Evolutionary conservation across 2,113 vertebrate species (phyloP).

Genomic region (Mesitornis unicolor): DNA sequence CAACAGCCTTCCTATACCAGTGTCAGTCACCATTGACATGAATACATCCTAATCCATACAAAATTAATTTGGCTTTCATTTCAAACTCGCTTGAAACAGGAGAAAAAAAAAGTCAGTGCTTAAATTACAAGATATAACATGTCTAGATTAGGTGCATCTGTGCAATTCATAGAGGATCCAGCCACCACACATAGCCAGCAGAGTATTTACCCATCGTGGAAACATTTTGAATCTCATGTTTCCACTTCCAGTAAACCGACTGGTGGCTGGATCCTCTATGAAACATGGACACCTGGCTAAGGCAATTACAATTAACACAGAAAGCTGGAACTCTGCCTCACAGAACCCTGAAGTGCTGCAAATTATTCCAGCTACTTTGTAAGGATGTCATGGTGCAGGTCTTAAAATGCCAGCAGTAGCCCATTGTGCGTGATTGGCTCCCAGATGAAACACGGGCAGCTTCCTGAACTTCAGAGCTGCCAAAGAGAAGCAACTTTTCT

Average conservation of each 20-base stretch:
- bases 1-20: background rate
- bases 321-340: background rate
- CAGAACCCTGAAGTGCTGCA: background rate
- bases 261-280: no score
- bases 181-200: accelerated
- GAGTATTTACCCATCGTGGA: background rate
- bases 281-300: background rate
- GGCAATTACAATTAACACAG: background rate
- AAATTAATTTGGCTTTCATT: background rate
- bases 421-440: background rate
- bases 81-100: background rate
- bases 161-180: background rate
- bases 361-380: background rate
- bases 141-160: background rate
- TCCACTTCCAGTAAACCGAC: background rate
- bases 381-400: background rate
- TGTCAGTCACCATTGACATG: background rate
- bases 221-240: background rate
- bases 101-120: background rate
- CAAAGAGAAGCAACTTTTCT: background rate
- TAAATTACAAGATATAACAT: background rate
- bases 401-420: background rate
- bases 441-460: accelerated
- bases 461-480: background rate
- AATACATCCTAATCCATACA: background rate